Evolutionary conservation across 2,888 invertebrate species (phyloP), one percentile per base, ranked within the genome.

Genomic region (Anodontia alba): DNA sequence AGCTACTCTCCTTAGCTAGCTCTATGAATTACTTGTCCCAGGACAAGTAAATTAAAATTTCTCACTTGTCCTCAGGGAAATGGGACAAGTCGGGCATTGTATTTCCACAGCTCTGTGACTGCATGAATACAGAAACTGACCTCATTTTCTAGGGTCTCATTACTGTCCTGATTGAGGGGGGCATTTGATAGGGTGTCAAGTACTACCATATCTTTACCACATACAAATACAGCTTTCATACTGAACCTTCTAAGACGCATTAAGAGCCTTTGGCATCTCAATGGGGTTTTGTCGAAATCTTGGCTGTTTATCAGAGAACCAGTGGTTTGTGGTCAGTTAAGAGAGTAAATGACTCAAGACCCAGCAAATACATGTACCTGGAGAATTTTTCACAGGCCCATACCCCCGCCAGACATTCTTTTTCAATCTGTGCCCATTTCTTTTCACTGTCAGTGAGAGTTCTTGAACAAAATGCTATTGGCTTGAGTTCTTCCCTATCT

Each of bases 271-370:
- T 90, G 90, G 57, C 83, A 86, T 36, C 87, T 49, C 0, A 86
- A 1, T 10, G 87, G 87, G 1, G 74, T 62, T 23, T 78, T 66
- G 42, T 84, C 78, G 0, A 89, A 36, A 54, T 81, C 83, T 31
- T 84, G 78, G 0, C 46, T 79, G 29, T 83, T 89, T 5, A 90
- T 84, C 0, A 88, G 57, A 15, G 86, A 26, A 88, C 80, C 10
- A 89, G 70, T 17, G 82, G 87, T 57, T 85, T 88, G 66, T 87
- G 87, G 66, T 90, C 88, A 0, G 89, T 88, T 10, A 83, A n/a
- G 5, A 88, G 62, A 29, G 38, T 57, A 62, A 87, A 89, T 0
- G 31, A n/a, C 0, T 79, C 69, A 8, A 88, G 57, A 12, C 88
- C 89, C 3, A 81, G 76, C 17, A 80, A 33, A 67, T 81, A 80